Percentiles rank a stretch among this genome's conserved stretches.
phyloP scores from a whole-genome alignment of 2,113 vertebrate species.

The Sula dactylatra region DNA sequence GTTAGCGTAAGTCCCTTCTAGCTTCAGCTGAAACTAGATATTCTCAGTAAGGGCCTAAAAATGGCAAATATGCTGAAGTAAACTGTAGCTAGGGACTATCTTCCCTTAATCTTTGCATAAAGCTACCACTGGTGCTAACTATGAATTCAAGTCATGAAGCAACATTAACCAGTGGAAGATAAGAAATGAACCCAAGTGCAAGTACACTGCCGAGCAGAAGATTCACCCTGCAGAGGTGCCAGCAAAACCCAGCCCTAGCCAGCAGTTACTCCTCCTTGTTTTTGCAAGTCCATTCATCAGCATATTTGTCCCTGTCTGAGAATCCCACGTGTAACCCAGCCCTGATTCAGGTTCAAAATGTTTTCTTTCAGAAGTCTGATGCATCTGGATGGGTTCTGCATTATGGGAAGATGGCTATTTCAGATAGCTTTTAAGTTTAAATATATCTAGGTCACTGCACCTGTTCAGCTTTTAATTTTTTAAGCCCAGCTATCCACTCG shows the following conservation, averaged over 20 bases:
- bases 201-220: neutral
- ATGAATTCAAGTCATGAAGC: neutral
- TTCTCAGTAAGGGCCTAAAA: neutral
- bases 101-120: neutral
- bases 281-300: neutral
- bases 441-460: conserved; percentile 41
- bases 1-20: neutral
- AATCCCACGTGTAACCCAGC: neutral
- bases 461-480: conserved; percentile 35
- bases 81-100: neutral
- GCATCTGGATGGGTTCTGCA: neutral
- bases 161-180: neutral
- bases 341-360: neutral
- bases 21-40: neutral
- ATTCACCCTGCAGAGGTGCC: neutral
- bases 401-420: neutral
- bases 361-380: neutral
- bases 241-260: neutral
- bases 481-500: neutral
- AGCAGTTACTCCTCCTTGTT: neutral
- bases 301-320: neutral
- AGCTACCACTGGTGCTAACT: neutral
- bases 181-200: neutral
- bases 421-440: neutral
- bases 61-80: neutral